Conservation (phyloP, 2,888 invertebrate genomes). For the Drosophila flavopinicola region DNA sequence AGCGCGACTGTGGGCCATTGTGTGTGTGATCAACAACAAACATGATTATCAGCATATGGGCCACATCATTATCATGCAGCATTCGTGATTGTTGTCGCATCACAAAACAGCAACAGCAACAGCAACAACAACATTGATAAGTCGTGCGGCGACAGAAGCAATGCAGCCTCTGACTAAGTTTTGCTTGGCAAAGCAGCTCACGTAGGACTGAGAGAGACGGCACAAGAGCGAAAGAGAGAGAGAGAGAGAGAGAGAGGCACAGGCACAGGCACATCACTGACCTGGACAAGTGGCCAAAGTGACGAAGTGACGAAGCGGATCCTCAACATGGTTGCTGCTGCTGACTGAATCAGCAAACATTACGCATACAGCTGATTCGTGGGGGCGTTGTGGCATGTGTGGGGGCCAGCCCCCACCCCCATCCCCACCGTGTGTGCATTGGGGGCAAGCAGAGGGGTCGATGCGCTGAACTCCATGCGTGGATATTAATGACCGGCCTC, state of each 20-base stretch:
- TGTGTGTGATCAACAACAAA: conserved; percentile 49
- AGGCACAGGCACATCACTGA: conserved; percentile 56
- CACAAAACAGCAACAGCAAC: conserved; percentile 21
- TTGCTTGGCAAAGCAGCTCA: conserved; percentile 56
- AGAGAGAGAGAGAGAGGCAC: not conserved
- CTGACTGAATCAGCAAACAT: conserved; percentile 69
- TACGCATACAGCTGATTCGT: conserved; percentile 74
- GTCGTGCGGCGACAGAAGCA: conserved; percentile 65
- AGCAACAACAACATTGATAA: conserved; percentile 57
- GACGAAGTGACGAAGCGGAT: conserved; percentile 63
- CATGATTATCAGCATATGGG: conserved; percentile 63
- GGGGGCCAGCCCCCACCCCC: too few relatives aligned
- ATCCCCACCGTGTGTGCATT: not conserved
- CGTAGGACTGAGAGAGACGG: conserved; percentile 35
- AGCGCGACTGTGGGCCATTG: conserved; percentile 39
- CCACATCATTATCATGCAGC: conserved; percentile 62
- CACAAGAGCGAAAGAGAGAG: not conserved
- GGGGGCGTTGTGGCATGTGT: conserved; percentile 11
- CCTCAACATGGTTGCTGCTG: conserved; percentile 58
- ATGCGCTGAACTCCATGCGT: conserved; percentile 64
- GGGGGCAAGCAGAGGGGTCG: conserved; percentile 40
- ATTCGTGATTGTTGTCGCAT: conserved; percentile 71
- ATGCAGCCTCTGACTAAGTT: conserved; percentile 50
- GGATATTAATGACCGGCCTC: conserved; percentile 81
- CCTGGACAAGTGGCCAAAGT: conserved; percentile 65